Evolutionary conservation across 2,113 vertebrate genomes (phyloP).

Genomic region (Patagioenas fasciata): DNA sequence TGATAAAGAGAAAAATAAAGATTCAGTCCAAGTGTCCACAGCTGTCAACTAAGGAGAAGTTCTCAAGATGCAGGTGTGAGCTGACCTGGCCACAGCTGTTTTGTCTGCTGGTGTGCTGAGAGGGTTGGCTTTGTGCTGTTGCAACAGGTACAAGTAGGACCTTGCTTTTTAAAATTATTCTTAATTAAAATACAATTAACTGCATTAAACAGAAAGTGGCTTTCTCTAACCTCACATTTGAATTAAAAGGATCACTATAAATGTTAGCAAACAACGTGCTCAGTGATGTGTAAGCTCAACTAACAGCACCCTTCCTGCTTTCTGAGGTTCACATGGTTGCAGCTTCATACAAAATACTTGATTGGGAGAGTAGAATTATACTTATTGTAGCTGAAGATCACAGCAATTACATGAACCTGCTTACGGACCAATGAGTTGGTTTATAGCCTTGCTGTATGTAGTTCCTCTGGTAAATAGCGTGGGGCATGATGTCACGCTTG

Average conservation of each 20-base stretch:
- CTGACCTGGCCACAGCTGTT: background rate
- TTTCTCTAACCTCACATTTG: background rate
- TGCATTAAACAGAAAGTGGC: background rate
- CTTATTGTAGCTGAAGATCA: background rate
- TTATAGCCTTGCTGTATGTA: background rate
- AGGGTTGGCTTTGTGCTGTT: background rate
- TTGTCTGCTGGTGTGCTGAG: background rate
- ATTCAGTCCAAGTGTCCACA: background rate
- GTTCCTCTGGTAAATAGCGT: background rate
- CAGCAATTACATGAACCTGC: background rate
- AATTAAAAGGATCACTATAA: background rate
- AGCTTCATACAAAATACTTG: fast-evolving
- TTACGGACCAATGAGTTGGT: background rate
- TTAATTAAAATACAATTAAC: background rate
- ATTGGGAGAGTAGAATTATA: background rate
- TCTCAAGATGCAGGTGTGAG: background rate
- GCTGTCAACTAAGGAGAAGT: background rate
- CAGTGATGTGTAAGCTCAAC: background rate
- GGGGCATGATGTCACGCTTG: conserved; percentile 28
- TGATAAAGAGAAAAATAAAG: background rate
- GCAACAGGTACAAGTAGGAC: background rate
- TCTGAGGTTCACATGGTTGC: background rate
- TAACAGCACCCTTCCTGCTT: background rate
- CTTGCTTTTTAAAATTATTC: background rate
- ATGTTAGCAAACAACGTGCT: background rate